A percentile compares a stretch with the other conserved stretches of the same genome.
Evolutionary conservation across 2,113 vertebrate genomes (phyloP).

Genomic region (Anarrhichthys ocellatus): DNA sequence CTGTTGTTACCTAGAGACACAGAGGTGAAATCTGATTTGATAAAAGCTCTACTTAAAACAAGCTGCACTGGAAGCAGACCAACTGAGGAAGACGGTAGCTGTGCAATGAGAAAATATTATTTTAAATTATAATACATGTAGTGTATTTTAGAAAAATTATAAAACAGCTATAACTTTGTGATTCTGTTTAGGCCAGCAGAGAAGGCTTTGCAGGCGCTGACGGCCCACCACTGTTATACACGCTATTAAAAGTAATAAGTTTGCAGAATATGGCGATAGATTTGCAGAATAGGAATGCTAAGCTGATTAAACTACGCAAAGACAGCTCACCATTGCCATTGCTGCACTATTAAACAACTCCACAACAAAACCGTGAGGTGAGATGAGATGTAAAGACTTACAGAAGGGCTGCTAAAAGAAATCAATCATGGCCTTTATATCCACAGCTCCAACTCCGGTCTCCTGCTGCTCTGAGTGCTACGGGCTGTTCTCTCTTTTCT

Average conservation of each 20-base stretch:
- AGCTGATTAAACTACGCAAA: conserved; percentile 58
- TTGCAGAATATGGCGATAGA: neutral
- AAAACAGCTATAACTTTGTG: no score
- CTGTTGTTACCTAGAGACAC: no score
- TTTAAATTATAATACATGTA: no score
- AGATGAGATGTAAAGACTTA: conserved; percentile 52
- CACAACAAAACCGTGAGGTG: conserved; percentile 34
- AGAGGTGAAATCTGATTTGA: no score
- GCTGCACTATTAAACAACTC: conserved; percentile 61
- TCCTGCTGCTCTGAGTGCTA: conserved; percentile 79
- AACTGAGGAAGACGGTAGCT: no score
- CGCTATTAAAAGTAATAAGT: conserved; percentile 4
- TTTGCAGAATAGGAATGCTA: conserved; percentile 15
- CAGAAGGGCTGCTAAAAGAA: conserved; percentile 47
- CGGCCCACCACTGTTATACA: conserved; percentile 1
- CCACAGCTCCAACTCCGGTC: conserved; percentile 64
- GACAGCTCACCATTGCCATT: conserved; percentile 42
- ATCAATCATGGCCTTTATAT: conserved; percentile 81
- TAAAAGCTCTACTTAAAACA: no score
- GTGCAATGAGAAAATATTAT: no score
- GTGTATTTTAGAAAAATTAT: no score
- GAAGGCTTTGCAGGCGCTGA: no score
- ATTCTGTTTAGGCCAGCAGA: no score
- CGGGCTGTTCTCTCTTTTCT: conserved; percentile 70
- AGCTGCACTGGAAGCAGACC: no score